Conservation (phyloP, 2,113 vertebrate genomes). For the Corythoichthys haematopterus region DNA sequence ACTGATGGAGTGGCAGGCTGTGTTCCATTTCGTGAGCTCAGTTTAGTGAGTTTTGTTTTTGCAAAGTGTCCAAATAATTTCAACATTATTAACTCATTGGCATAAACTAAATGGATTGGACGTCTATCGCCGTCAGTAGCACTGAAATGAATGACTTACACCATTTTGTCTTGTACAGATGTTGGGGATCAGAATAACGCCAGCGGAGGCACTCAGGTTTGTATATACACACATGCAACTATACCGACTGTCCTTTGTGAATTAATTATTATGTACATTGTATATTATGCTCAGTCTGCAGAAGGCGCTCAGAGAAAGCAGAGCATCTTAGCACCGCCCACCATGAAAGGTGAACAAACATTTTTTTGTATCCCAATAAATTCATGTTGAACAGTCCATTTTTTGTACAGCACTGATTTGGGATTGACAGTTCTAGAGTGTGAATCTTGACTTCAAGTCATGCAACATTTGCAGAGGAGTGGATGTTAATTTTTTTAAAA, state of each 20-base stretch:
- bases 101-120: too few species aligned
- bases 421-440: too few species aligned
- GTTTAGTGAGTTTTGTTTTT: neutral
- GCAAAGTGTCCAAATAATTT: neutral
- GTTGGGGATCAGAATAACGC: conserved; percentile 37
- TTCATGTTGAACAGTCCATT: too few species aligned
- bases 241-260: neutral
- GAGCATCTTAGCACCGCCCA: conserved; percentile 79
- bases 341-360: conserved; percentile 82
- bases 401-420: too few species aligned
- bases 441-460: too few species aligned
- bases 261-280: neutral
- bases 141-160: too few species aligned
- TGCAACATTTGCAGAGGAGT: too few species aligned
- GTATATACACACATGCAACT: conserved; percentile 2
- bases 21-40: conserved; percentile 30
- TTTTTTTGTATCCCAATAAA: too few species aligned
- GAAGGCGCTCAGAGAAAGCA: conserved; percentile 82
- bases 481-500: too few species aligned
- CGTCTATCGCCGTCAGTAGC: too few species aligned
- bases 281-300: conserved; percentile 57
- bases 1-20: conserved; percentile 37
- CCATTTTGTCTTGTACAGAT: conserved; percentile 48
- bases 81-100: too few species aligned
- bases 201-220: conserved; percentile 51